Evolutionary conservation across 2,113 vertebrate species (phyloP), one percentile per base, ranked within the genome.

Genomic region (Drymodes brunneopygia): DNA sequence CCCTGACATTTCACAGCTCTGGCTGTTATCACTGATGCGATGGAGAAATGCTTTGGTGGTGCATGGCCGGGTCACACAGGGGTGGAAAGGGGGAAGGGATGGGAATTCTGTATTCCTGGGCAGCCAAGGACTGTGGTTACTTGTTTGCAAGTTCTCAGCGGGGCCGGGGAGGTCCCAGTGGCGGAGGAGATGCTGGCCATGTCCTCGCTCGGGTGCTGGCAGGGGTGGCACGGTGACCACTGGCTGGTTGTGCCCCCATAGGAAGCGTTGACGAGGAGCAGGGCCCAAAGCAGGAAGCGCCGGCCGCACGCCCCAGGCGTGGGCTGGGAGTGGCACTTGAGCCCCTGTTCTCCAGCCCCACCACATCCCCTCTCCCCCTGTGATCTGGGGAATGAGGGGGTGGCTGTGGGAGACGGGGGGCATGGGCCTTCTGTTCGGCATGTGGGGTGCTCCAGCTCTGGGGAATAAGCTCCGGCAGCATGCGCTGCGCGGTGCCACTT

Each of bases 401-500:
- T 38, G 87, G 78, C 23, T 11, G 17, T 19, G 67, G 1, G 18
- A 85, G 12, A 40, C 1, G 2, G 38, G 33, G 85, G 60, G 54
- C 78, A 92, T 0, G 0, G 31, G 36, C 75, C 85, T 95, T 86
- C 92, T 93, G 93, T 90, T 93, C 69, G 1, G 71, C 94, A 91
- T 8, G 81, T 94, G 96, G 65, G 3, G 40, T 0, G 0, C 81
- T 87, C n/a, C 74, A 18, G 94, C 77, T 88, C 65, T 73, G 11
- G 35, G 92, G 96, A 95, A 88, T 38, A 21, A 3, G 31, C 44
- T 9, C 86, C 77, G 45, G 94, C 90, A 95, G 94, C 69, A 27
- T 58, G 81, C 61, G 8, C 62, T 65, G 56, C 25, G 53, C 86
- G 14, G 69, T 69, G 84, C 86, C 72, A 97, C 97, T 98, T 98